A percentile compares a stretch with the other conserved stretches of the same genome.
phyloP scores from a whole-genome alignment of 2,888 invertebrate genomes.

The Eilema sororculum region DNA sequence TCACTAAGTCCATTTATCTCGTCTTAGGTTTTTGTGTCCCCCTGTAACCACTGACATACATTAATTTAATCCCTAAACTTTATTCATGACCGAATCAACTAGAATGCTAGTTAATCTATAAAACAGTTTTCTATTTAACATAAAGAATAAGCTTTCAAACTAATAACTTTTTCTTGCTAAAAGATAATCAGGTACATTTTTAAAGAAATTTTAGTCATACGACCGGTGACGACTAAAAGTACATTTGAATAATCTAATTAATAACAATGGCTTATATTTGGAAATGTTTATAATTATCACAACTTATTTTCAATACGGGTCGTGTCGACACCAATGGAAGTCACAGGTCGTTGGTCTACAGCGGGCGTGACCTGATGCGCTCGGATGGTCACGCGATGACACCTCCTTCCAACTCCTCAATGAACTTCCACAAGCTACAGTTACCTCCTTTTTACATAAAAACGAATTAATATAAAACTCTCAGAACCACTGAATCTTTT shows the following conservation, averaged over 20 bases:
- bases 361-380: constrained; percentile 76
- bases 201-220: too few species aligned
- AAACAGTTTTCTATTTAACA: too few species aligned
- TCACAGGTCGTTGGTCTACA: constrained; percentile 58
- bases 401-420: constrained; percentile 64
- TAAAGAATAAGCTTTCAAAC: too few species aligned
- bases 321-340: constrained; percentile 59
- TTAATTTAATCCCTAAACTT: too few species aligned
- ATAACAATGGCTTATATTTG: background rate
- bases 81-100: too few species aligned
- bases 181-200: too few species aligned
- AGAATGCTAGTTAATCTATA: too few species aligned
- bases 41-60: too few species aligned
- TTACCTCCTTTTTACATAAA: constrained; percentile 56
- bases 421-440: constrained; percentile 63
- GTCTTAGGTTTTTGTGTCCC: too few species aligned
- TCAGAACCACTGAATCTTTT: constrained; percentile 39
- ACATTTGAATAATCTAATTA: background rate
- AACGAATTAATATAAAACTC: constrained; percentile 51
- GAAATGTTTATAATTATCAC: background rate
- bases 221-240: too few species aligned
- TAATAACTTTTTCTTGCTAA: too few species aligned
- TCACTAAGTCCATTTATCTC: too few species aligned
- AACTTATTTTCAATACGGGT: background rate
- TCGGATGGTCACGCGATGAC: constrained; percentile 67